Percentiles rank a stretch among this genome's conserved stretches.
Conservation (phyloP, 2,888 invertebrate species). For the Serripes groenlandicus region DNA sequence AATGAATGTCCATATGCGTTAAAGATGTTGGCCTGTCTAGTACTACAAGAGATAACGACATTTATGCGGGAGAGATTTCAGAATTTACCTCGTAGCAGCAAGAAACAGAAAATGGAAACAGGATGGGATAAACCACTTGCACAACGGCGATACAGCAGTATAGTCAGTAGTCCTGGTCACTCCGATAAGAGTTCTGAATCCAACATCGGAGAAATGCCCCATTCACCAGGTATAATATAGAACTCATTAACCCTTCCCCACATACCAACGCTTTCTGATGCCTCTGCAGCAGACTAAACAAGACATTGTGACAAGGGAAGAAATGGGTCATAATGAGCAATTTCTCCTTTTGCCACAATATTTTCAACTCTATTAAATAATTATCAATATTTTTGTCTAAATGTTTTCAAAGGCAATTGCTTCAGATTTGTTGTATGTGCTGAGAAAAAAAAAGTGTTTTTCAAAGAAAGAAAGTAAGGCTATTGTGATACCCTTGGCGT, state of each 20-base stretch:
- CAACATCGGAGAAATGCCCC: conserved; percentile 80
- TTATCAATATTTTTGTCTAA: too few species aligned
- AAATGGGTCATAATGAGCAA: neutral
- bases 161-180: conserved; percentile 97
- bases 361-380: too few species aligned
- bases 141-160: conserved; percentile 96
- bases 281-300: neutral
- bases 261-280: neutral
- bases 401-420: too few species aligned
- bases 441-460: too few species aligned
- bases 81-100: conserved; percentile 87
- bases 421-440: too few species aligned
- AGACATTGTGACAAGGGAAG: neutral
- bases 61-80: conserved; percentile 99
- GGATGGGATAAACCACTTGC: conserved; percentile 82
- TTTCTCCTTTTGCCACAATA: neutral
- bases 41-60: conserved; percentile 98
- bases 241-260: neutral
- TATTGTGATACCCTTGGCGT: too few species aligned
- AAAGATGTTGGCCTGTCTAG: conserved; percentile 96
- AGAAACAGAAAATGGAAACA: conserved; percentile 82
- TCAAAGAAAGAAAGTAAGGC: too few species aligned
- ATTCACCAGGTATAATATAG: conserved; percentile 65
- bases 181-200: conserved; percentile 85
- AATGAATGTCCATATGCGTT: conserved; percentile 90